Conservation (phyloP, 2,113 vertebrate genomes). For the Platanista minor region DNA sequence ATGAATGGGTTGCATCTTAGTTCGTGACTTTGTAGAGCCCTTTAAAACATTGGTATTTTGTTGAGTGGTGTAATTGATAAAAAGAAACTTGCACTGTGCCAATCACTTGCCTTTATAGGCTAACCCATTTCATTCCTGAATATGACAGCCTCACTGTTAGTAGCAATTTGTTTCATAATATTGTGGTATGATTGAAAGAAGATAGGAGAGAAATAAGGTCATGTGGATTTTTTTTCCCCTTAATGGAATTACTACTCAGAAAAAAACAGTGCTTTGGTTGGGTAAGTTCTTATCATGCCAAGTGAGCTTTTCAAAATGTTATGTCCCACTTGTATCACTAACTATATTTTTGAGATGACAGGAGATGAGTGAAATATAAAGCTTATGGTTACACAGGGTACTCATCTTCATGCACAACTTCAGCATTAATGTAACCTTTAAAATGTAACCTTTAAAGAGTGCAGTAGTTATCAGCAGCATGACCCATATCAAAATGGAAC, state of each 20-base stretch:
- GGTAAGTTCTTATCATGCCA: slow-evolving; percentile 61
- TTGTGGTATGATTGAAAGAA: slow-evolving; percentile 50
- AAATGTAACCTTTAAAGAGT: slow-evolving; percentile 69
- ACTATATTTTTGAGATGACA: slow-evolving; percentile 69
- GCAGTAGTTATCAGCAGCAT: neutral
- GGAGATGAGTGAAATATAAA: slow-evolving; percentile 57
- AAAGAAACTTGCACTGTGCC: neutral
- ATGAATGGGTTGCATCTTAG: neutral
- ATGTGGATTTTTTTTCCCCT: neutral
- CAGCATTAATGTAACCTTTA: slow-evolving; percentile 70
- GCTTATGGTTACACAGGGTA: slow-evolving; percentile 22
- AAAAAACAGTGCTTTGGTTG: slow-evolving; percentile 43
- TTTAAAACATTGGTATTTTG: slow-evolving; percentile 43
- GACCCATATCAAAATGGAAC: slow-evolving; percentile 55
- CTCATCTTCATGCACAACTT: slow-evolving; percentile 67
- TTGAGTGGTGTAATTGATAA: neutral
- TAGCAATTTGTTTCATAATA: slow-evolving; percentile 65
- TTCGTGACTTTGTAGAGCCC: neutral
- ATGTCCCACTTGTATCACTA: slow-evolving; percentile 49
- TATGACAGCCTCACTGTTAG: slow-evolving; percentile 41
- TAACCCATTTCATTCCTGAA: slow-evolving; percentile 17
- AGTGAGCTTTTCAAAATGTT: slow-evolving; percentile 59
- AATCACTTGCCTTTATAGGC: neutral
- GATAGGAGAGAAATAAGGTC: slow-evolving; percentile 40
- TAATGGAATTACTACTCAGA: slow-evolving; percentile 61